phyloP scores from a whole-genome alignment of 2,888 invertebrate genomes.

The Diachrysia chrysitis region DNA sequence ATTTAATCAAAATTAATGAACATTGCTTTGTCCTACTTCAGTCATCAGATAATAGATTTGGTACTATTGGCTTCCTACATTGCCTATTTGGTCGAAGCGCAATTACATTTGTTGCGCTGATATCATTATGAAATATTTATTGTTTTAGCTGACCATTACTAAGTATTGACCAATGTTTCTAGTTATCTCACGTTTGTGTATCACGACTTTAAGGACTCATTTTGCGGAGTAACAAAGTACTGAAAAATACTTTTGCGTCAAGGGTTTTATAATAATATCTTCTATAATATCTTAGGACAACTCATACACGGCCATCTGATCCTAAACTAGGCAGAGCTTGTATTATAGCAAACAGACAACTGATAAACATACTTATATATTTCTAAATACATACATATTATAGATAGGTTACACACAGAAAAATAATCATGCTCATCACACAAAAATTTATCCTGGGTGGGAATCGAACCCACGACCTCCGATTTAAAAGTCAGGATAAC shows the following conservation, averaged over 20 bases:
- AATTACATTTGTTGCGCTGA: background rate
- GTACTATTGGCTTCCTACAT: slow-evolving; percentile 1
- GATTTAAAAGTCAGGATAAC: too few relatives aligned
- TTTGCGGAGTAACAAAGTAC: background rate
- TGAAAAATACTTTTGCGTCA: background rate
- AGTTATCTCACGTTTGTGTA: background rate
- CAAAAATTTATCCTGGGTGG: too few relatives aligned
- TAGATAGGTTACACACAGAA: too few relatives aligned
- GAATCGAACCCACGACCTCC: too few relatives aligned
- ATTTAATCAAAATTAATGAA: background rate
- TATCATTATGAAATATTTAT: slow-evolving; percentile 2
- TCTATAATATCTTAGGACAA: too few relatives aligned
- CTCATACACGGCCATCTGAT: too few relatives aligned
- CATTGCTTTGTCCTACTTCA: slow-evolving; percentile 3
- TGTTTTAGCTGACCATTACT: slow-evolving; percentile 4
- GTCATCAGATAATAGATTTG: background rate
- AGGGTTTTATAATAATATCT: too few relatives aligned
- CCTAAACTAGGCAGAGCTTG: too few relatives aligned
- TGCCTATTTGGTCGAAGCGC: slow-evolving; percentile 2
- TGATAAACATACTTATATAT: too few relatives aligned
- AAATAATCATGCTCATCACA: too few relatives aligned
- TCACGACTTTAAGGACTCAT: background rate
- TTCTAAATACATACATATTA: too few relatives aligned
- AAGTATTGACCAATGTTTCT: background rate
- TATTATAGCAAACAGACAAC: too few relatives aligned